Evolutionary conservation across 2,888 invertebrate genomes (phyloP).

Genomic region (Dusona sp.): DNA sequence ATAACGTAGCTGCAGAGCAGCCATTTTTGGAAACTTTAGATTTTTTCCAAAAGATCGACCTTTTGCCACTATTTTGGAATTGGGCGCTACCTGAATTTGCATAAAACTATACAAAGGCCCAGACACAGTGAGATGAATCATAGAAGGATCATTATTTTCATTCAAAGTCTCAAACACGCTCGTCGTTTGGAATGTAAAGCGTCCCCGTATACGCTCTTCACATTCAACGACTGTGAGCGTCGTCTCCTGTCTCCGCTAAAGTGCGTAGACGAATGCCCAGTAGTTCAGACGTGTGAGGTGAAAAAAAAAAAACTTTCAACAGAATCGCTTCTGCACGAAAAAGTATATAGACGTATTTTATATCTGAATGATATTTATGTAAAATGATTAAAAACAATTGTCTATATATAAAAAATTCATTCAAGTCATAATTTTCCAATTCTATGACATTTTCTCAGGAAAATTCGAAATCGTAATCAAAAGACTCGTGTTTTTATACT

Average conservation of each 20-base stretch:
- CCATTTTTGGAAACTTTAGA: not conserved
- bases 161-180: constrained; percentile 18
- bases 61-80: constrained; percentile 6
- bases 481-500: too few relatives aligned
- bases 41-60: not conserved
- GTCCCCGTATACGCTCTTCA: constrained; percentile 1
- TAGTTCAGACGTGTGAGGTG: not conserved
- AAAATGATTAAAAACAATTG: not conserved
- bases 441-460: not conserved
- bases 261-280: constrained; percentile 20
- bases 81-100: constrained; percentile 1
- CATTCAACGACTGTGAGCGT: constrained; percentile 15
- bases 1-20: too few relatives aligned
- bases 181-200: constrained; percentile 16
- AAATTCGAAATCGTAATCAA: not conserved
- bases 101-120: constrained; percentile 19
- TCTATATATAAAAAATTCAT: not conserved
- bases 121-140: constrained; percentile 19
- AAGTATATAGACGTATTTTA: not conserved
- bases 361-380: not conserved
- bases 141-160: constrained; percentile 20
- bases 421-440: not conserved
- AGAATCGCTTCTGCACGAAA: not conserved
- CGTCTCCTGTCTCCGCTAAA: constrained; percentile 22
- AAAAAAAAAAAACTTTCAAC: not conserved